Evolutionary conservation across 2,797 vertebrate genomes (phyloP).

Genomic region (Amazona finschi): DNA sequence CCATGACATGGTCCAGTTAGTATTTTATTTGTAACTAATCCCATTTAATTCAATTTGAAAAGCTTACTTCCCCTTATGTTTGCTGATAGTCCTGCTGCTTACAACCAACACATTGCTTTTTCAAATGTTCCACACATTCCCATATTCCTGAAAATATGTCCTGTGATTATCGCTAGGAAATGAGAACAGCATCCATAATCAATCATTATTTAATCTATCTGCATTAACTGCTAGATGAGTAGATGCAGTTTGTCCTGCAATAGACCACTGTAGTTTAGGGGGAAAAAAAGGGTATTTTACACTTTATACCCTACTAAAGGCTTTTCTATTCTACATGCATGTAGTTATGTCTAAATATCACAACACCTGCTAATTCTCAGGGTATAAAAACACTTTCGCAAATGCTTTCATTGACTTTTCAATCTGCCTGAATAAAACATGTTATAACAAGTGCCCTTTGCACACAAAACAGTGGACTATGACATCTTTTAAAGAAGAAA

Average conservation of each 20-base stretch:
- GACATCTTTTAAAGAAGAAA: constrained; percentile 32
- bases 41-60: background rate
- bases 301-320: background rate
- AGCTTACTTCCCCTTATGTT: background rate
- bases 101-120: background rate
- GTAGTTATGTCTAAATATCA: background rate
- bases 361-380: constrained; percentile 12
- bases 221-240: background rate
- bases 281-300: background rate
- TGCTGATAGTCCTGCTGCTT: background rate
- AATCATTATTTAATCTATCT: background rate
- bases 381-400: background rate
- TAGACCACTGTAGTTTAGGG: background rate
- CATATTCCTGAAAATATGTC: background rate
- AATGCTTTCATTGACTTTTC: background rate
- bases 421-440: constrained; percentile 24
- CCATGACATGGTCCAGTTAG: background rate
- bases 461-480: background rate
- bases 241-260: background rate
- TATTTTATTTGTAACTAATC: background rate
- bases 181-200: background rate
- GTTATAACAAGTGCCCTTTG: constrained; percentile 2
- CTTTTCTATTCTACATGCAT: background rate
- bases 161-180: background rate
- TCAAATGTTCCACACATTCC: background rate